Evolutionary conservation across 2,888 invertebrate species (phyloP).

Genomic region (Eilema caniola): DNA sequence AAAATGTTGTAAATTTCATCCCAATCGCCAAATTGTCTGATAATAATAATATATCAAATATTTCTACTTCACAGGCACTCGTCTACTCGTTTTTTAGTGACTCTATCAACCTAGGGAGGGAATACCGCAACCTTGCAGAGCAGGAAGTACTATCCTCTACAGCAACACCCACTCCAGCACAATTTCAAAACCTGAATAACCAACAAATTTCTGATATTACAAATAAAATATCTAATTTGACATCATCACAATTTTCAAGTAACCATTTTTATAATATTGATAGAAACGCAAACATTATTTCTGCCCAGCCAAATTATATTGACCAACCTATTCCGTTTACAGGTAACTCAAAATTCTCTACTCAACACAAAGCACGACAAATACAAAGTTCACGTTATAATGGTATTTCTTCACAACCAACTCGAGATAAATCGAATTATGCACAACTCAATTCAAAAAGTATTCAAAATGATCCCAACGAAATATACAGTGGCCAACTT

Average conservation of each 20-base stretch:
- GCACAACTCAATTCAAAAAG: constrained; percentile 49
- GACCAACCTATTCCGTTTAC: constrained; percentile 52
- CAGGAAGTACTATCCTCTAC: constrained; percentile 63
- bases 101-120: constrained; percentile 79
- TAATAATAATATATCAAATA: constrained; percentile 69
- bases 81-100: constrained; percentile 81
- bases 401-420: constrained; percentile 50
- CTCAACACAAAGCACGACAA: constrained; percentile 47
- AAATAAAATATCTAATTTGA: constrained; percentile 73
- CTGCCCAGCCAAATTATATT: constrained; percentile 46
- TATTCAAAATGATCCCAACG: constrained; percentile 44
- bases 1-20: constrained; percentile 61
- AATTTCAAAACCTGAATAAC: constrained; percentile 66
- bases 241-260: constrained; percentile 72
- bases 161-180: constrained; percentile 55
- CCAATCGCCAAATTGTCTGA: constrained; percentile 75
- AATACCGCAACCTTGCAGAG: constrained; percentile 74
- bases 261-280: constrained; percentile 48
- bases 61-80: constrained; percentile 84
- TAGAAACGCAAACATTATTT: constrained; percentile 42
- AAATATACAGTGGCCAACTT: constrained; percentile 79
- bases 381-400: constrained; percentile 55
- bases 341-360: constrained; percentile 50
- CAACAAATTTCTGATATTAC: constrained; percentile 71
- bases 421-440: constrained; percentile 53